Percentiles rank a stretch among this genome's conserved stretches.
These are phyloP conservation scores for Hanleya hanleyi DNA, from an alignment of 2,888 invertebrate species.

Conservation along the genomic window DNA sequence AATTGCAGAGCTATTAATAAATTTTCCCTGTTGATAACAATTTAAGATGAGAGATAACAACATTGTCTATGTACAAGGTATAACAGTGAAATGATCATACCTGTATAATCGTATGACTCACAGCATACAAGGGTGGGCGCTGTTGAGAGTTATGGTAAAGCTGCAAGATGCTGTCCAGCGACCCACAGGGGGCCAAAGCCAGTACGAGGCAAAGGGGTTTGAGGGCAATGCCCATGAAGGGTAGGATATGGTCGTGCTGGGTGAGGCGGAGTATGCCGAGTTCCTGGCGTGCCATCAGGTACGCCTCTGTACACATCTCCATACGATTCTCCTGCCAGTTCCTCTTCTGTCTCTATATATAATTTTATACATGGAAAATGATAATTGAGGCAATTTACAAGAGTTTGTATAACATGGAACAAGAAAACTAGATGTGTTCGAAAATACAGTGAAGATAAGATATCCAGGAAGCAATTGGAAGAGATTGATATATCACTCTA, in stretches of 20 bases:
- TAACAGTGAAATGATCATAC: too few species aligned
- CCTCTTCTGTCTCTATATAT: neutral
- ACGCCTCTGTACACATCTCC: conserved; percentile 79
- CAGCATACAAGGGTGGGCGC: conserved; percentile 84
- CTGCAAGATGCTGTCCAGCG: conserved; percentile 88
- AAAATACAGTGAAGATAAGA: too few species aligned
- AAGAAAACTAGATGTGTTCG: too few species aligned
- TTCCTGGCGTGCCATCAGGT: conserved; percentile 96
- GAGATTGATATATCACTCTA: too few species aligned
- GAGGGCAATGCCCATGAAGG: conserved; percentile 90
- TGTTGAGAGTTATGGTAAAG: conserved; percentile 89
- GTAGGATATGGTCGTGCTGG: conserved; percentile 93
- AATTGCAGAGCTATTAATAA: too few species aligned
- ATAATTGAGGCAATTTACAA: too few species aligned
- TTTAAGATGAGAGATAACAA: too few species aligned
- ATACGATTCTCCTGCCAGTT: conserved; percentile 77
- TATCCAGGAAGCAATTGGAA: too few species aligned
- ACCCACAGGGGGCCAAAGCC: conserved; percentile 93
- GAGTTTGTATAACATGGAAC: too few species aligned
- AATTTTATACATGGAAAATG: too few species aligned
- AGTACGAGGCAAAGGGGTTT: conserved; percentile 92
- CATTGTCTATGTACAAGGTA: too few species aligned
- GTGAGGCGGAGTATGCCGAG: conserved; percentile 90
- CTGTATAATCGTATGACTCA: conserved; percentile 89
- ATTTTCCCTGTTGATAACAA: too few species aligned